Percentiles rank a stretch among this genome's conserved stretches.
Conservation (phyloP, 37 sponge, comb jelly and placozoan species). For the Axinella damicornis region DNA sequence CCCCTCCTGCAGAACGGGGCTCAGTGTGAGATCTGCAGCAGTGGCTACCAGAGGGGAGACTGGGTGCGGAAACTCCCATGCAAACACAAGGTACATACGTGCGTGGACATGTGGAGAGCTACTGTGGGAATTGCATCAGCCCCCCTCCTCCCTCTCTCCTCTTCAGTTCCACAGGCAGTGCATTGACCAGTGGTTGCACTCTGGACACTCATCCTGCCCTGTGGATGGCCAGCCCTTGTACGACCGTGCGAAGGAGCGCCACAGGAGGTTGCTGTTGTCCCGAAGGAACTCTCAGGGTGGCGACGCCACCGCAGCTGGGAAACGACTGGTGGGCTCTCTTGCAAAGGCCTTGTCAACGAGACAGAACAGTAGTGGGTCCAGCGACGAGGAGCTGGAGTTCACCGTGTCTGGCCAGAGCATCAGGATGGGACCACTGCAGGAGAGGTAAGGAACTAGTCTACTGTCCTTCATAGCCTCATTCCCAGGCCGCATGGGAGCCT, state of each 20-base stretch:
- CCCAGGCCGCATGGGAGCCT: no score
- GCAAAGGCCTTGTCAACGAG: not conserved
- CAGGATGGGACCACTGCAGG: not conserved
- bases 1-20: conserved; percentile 41
- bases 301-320: not conserved
- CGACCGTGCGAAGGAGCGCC: not conserved
- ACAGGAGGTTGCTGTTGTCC: not conserved
- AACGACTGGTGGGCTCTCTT: not conserved
- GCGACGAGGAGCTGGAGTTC: conserved; percentile 5
- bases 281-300: not conserved
- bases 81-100: conserved; percentile 76
- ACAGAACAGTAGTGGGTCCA: not conserved
- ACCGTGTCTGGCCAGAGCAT: conserved; percentile 39
- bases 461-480: no score
- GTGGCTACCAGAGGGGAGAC: conserved; percentile 56
- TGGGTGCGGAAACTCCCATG: conserved; percentile 87
- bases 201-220: conserved; percentile 58
- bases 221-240: conserved; percentile 59
- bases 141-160: not conserved
- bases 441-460: no score
- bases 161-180: conserved; percentile 83
- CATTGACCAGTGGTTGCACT: conserved; percentile 65
- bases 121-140: no score
- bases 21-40: conserved; percentile 60
- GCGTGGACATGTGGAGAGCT: no score